Percentiles rank a stretch among this genome's conserved stretches.
Conservation (phyloP, 2,888 invertebrate genomes). For the Polydrusus pterygomalis region DNA sequence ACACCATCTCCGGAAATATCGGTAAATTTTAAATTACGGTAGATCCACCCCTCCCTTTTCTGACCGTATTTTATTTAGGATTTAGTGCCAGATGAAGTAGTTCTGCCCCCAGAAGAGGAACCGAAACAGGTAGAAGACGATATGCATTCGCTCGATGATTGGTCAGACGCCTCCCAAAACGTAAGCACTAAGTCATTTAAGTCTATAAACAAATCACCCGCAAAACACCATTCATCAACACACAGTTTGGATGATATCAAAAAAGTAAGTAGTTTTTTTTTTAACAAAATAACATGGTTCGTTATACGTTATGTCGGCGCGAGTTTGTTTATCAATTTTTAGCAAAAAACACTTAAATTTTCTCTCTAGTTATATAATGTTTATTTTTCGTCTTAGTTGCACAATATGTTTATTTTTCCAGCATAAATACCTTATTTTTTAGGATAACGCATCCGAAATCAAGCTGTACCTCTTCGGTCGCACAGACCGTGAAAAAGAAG, state of each 20-base stretch:
- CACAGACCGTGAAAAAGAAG: slow-evolving; percentile 92
- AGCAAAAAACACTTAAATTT: no score
- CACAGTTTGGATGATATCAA: slow-evolving; percentile 28
- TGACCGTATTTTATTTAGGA: slow-evolving; percentile 34
- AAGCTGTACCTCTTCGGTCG: slow-evolving; percentile 77
- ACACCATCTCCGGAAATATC: slow-evolving; percentile 64
- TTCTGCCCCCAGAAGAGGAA: slow-evolving; percentile 23
- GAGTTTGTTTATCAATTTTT: no score
- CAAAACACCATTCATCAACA: slow-evolving; percentile 28
- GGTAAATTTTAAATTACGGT: slow-evolving; percentile 21
- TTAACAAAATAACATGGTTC: no score
- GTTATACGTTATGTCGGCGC: no score
- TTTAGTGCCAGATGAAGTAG: slow-evolving; percentile 15
- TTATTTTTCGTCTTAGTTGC: not conserved
- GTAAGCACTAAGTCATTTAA: slow-evolving; percentile 53
- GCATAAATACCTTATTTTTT: slow-evolving; percentile 30
- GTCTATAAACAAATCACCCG: slow-evolving; percentile 35
- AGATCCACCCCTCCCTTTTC: no score
- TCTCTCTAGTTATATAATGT: no score
- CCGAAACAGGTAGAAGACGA: slow-evolving; percentile 60
- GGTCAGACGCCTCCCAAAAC: slow-evolving; percentile 59
- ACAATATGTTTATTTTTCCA: not conserved
- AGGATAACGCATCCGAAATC: slow-evolving; percentile 62
- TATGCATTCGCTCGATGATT: slow-evolving; percentile 59
- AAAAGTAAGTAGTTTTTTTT: slow-evolving; percentile 39